Base-by-base conservation (phyloP, 2,797 vertebrate species). In the Huso huso region DNA sequence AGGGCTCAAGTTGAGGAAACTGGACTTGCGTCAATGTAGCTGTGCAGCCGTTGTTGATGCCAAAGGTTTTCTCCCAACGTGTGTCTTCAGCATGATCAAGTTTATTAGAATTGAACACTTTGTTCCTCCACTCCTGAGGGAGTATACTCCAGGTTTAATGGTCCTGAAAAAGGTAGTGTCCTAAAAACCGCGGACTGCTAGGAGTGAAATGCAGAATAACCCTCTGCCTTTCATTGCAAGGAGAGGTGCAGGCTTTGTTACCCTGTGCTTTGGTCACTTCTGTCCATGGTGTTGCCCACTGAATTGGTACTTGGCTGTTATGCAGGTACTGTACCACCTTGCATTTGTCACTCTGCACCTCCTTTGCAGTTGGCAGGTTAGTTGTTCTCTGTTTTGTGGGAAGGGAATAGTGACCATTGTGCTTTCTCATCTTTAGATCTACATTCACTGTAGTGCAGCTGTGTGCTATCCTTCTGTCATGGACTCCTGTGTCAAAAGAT, bases 41-140 rank as follows among this genome's bases (percentile, higher is more conserved):
- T 8, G 8, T 53, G 12, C 3, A 53, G 12, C 8, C 8, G 52
- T 8, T 53, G 8, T 53, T 8, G 12, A 1, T 53, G 8, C 52
- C 8, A 53, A 12, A 53, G 8, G 52, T 53, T 53, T 81, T 75
- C 10, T 82, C 84, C 66, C 84, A 76, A 1, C 76, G 88, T 2
- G 50, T 7, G 6, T 85, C 71, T 86, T 84, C 6, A 88, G 89
- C 12, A 65, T 79, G 7, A 9, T 87, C 10, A 78, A 79, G 64
- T 88, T 88, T 86, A 88, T 89, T 48, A 61, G 81, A 0, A 88
- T 88, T 78, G 84, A 86, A 63, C 77, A 84, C 50, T 48, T 70
- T 10, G 66, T 66, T 0, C 49, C 58, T 2, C 69, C 62, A 1
- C 1, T 6, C 1, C 73, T 76, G 49, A 61, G 69, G 48, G 74